These are phyloP conservation scores for Erebia ligea DNA, from an alignment of 2,888 invertebrate genomes.

Conservation along the genomic window DNA sequence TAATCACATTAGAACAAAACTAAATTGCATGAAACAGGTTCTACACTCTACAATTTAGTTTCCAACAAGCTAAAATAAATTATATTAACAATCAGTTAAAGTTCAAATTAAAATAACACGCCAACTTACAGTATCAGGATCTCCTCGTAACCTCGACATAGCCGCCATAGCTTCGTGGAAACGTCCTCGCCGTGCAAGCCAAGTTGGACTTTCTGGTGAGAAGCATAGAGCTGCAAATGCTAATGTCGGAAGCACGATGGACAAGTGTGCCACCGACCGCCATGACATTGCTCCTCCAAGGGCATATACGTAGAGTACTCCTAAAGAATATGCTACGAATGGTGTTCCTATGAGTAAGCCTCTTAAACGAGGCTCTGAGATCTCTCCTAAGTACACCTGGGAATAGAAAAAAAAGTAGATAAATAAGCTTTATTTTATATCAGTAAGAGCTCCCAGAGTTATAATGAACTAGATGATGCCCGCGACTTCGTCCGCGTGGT, in stretches of 20 bases:
- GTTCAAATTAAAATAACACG: background rate
- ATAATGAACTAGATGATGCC: too few species aligned
- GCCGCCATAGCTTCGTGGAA: slow-evolving; percentile 82
- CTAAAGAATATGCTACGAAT: slow-evolving; percentile 89
- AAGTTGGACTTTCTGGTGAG: slow-evolving; percentile 90
- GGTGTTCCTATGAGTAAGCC: slow-evolving; percentile 88
- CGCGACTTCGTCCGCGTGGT: too few species aligned
- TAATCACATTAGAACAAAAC: too few species aligned
- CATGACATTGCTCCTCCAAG: slow-evolving; percentile 87
- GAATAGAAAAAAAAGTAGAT: slow-evolving; percentile 1
- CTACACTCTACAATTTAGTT: background rate
- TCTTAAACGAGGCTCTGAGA: slow-evolving; percentile 87
- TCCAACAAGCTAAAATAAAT: background rate
- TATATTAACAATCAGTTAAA: background rate
- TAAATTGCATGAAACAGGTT: too few species aligned
- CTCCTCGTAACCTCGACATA: slow-evolving; percentile 84
- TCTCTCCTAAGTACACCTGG: slow-evolving; percentile 90
- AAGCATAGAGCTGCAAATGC: slow-evolving; percentile 85
- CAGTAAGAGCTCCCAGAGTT: too few species aligned
- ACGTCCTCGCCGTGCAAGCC: slow-evolving; percentile 86
- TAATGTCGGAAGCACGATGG: slow-evolving; percentile 83
- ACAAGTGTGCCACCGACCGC: slow-evolving; percentile 87
- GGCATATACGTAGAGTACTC: slow-evolving; percentile 88
- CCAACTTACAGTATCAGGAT: slow-evolving; percentile 79
- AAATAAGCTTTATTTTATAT: background rate